These are phyloP conservation scores for Albula goreensis DNA, from an alignment of 2,113 vertebrate species.

Conservation along the genomic window DNA sequence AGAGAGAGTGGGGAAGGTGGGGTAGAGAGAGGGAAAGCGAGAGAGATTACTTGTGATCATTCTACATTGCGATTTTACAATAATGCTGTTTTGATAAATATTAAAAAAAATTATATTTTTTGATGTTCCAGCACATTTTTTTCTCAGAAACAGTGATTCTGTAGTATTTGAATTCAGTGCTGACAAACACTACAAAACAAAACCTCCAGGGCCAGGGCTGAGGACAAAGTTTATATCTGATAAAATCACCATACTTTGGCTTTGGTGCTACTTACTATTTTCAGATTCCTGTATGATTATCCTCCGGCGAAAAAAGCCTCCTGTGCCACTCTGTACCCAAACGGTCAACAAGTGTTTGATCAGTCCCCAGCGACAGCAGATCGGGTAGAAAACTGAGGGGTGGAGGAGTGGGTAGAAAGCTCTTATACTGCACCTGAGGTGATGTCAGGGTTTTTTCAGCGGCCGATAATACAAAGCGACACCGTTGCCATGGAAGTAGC, in stretches of 20 bases:
- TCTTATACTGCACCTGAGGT: not conserved
- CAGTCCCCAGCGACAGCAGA: not conserved
- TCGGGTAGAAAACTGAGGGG: not conserved
- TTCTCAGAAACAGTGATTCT: too few relatives aligned
- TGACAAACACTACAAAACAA: too few relatives aligned
- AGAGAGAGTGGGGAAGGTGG: too few relatives aligned
- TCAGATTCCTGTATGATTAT: not conserved
- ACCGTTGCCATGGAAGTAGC: conserved; percentile 3
- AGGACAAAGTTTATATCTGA: too few relatives aligned
- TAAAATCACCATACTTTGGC: not conserved
- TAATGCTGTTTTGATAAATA: too few relatives aligned
- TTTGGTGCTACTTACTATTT: not conserved
- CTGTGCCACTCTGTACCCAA: not conserved
- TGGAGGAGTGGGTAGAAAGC: not conserved
- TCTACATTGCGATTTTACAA: too few relatives aligned
- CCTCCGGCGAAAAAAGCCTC: not conserved
- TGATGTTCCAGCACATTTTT: too few relatives aligned
- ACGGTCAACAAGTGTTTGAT: not conserved
- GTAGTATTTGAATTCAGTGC: too few relatives aligned
- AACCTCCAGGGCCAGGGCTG: too few relatives aligned
- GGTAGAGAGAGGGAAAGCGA: too few relatives aligned
- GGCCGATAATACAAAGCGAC: not conserved
- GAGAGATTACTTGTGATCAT: too few relatives aligned
- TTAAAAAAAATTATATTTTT: too few relatives aligned
- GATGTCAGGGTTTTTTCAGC: not conserved